Base-by-base conservation (phyloP, 2,797 vertebrate species). In the Hyperoplus immaculatus region DNA sequence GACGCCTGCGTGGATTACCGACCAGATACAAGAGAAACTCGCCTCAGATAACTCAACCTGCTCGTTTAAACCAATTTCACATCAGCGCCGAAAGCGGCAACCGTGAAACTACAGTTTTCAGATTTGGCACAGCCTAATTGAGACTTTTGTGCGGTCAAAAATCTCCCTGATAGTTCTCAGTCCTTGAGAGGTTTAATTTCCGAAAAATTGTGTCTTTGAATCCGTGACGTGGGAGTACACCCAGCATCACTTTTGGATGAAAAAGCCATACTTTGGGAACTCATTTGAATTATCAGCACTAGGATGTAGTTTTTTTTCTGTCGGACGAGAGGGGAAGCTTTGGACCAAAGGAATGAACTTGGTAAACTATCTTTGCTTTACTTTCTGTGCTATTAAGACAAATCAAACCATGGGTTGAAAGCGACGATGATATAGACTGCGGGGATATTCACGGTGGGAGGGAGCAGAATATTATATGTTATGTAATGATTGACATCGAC, bases 361-460 rank as follows among this genome's bases (percentile, higher is more conserved):
- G 10, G 55, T 59, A 12, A 77, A 38, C 56, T 60, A 3, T 54
- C 79, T 75, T 66, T 50, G 75, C 71, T 81, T 29, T 41, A 89
- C 85, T 90, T 89, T 88, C 72, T 80, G 86, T 49, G 86, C 89
- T 12, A 1, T 89, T 54, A 87, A 73, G 81, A 88, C 90, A 42
- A 77, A 59, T 43, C 60, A 38, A 89, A 84, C 84, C 88, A 94
- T 94, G 93, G 94, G 93, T 93, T 94, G 94, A 94, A 90, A 80
- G 77, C 71, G 62, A 73, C 76, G 59, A 75, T 72, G 84, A 77
- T 63, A 77, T 63, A 61, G 72, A 84, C 88, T 87, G 89, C 89
- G 86, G 89, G 91, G 92, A 93, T 84, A 39, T 77, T 90, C 88
- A 76, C 74, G 85, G 92, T 91, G 91, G 92, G 91, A 85, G 92